These are phyloP conservation scores for Eristalis arbustorum DNA, from an alignment of 2,888 invertebrate species.

Conservation along the genomic window DNA sequence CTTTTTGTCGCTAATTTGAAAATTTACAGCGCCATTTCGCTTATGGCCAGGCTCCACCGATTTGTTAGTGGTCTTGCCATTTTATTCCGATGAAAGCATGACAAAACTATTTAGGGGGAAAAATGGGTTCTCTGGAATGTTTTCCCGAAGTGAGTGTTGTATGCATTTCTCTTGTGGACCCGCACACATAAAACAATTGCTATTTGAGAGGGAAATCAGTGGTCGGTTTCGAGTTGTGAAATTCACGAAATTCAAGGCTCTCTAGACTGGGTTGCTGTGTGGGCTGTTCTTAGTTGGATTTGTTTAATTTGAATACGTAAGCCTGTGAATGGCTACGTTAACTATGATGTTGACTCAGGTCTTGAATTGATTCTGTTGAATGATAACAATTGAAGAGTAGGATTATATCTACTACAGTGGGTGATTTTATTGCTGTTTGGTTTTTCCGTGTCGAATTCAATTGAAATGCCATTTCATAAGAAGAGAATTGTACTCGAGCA, in stretches of 20 bases:
- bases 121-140: background rate
- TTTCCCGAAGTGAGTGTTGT: background rate
- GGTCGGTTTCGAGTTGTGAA: background rate
- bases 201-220: background rate
- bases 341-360: background rate
- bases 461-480: too few relatives aligned
- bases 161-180: background rate
- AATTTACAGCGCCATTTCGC: constrained; percentile 39
- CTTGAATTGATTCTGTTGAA: too few relatives aligned
- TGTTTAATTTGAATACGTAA: background rate
- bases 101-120: background rate
- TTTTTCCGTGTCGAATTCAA: too few relatives aligned
- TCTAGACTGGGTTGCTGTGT: background rate
- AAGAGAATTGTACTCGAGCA: too few relatives aligned
- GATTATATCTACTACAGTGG: too few relatives aligned
- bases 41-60: background rate
- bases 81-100: background rate
- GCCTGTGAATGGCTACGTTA: background rate
- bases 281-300: background rate
- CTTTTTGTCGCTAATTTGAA: background rate
- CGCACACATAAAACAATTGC: background rate
- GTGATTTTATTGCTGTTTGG: too few relatives aligned
- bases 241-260: background rate
- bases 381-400: too few relatives aligned
- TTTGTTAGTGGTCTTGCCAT: constrained; percentile 48